Percentiles rank a stretch among this genome's conserved stretches.
phyloP scores from a whole-genome alignment of 2,113 vertebrate species.

The Lampris megalopsis region DNA sequence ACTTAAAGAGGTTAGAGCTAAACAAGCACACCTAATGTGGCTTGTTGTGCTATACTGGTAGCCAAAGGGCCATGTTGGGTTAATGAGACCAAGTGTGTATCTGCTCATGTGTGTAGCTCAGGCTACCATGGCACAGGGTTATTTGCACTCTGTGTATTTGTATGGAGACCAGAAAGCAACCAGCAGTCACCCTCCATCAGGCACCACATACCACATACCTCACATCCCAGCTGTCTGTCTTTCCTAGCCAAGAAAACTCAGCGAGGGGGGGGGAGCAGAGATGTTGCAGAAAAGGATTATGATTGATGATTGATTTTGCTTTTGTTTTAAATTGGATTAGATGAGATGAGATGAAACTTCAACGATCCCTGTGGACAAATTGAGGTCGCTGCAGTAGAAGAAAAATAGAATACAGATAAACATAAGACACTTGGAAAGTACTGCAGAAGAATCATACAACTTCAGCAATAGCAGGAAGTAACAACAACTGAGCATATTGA shows the following conservation, averaged over 20 bases:
- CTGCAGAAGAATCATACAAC: too few species aligned
- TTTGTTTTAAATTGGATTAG: too few species aligned
- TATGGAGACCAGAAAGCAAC: constrained; percentile 36
- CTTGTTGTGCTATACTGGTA: constrained; percentile 27
- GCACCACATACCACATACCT: constrained; percentile 4
- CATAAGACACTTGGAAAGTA: too few species aligned
- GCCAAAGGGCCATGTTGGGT: constrained; percentile 42
- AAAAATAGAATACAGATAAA: too few species aligned
- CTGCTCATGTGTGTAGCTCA: background rate
- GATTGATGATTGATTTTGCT: too few species aligned
- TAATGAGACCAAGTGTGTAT: constrained; percentile 9
- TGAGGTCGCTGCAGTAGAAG: too few species aligned
- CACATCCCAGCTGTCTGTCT: constrained; percentile 1
- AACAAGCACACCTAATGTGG: constrained; percentile 35
- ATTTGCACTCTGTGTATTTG: constrained; percentile 54
- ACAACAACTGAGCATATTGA: too few species aligned
- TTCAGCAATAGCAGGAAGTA: too few species aligned
- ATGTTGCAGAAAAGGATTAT: background rate
- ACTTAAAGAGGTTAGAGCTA: constrained; percentile 6
- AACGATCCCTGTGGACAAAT: too few species aligned
- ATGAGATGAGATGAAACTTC: too few species aligned
- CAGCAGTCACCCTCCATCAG: constrained; percentile 34
- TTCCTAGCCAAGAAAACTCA: background rate
- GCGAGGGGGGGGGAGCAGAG: background rate
- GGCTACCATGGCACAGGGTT: constrained; percentile 26